Evolutionary conservation across 2,888 invertebrate genomes (phyloP).

Genomic region (Lasioglossum pauxillum): DNA sequence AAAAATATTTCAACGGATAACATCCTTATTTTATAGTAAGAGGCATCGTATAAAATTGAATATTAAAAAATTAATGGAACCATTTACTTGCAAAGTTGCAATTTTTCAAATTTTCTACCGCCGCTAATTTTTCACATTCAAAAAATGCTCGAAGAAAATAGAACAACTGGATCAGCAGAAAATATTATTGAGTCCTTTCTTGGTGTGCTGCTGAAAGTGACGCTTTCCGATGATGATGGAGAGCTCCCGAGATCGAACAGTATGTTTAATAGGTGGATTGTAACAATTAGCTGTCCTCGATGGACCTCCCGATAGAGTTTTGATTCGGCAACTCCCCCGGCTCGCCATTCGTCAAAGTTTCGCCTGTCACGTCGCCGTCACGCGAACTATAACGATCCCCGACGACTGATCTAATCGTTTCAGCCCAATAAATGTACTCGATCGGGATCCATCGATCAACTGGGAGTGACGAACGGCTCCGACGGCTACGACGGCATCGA

Average conservation of each 20-base stretch:
- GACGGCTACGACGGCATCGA: not conserved
- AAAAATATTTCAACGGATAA: not conserved
- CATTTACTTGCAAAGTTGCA: not conserved
- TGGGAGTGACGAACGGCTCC: conserved; percentile 6
- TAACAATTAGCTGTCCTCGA: not conserved
- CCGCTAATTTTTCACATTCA: no score
- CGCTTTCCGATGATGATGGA: not conserved
- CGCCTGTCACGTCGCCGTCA: not conserved
- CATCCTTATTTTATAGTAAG: no score
- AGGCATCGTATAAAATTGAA: not conserved
- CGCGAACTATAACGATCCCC: not conserved
- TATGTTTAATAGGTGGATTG: conserved; percentile 4
- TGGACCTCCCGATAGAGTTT: not conserved
- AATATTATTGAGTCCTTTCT: no score
- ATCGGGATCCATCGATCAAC: conserved; percentile 11
- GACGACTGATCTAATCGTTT: conserved; percentile 18
- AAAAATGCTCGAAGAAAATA: not conserved
- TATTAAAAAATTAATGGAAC: not conserved
- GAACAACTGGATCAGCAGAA: not conserved
- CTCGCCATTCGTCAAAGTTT: conserved; percentile 22
- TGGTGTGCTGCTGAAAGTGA: not conserved
- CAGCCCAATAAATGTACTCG: conserved; percentile 16
- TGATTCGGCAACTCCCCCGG: not conserved
- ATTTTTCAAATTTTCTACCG: not conserved
- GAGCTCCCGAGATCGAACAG: not conserved